phyloP scores from a whole-genome alignment of 2,113 vertebrate genomes.

The Mormyrus iriodes region DNA sequence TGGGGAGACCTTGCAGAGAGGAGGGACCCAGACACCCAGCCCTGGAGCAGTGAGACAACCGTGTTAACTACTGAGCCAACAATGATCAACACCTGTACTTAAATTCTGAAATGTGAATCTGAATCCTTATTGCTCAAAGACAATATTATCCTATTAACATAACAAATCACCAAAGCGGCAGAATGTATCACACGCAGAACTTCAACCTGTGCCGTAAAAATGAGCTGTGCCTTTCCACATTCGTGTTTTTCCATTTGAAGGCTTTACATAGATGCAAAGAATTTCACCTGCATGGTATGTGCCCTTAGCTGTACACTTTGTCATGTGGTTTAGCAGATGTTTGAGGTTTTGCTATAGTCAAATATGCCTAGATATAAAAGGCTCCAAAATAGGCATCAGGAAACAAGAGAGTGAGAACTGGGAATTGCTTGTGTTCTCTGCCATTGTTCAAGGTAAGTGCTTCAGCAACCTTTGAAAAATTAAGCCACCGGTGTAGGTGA shows the following conservation, averaged over 20 bases:
- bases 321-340: background rate
- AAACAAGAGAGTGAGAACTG: background rate
- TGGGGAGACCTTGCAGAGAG: background rate
- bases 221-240: background rate
- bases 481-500: background rate
- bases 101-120: background rate
- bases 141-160: background rate
- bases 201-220: background rate
- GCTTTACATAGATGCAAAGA: slow-evolving; percentile 7
- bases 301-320: background rate
- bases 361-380: background rate
- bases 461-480: background rate
- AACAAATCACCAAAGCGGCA: background rate
- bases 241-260: background rate
- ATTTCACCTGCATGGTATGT: background rate
- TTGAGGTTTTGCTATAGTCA: slow-evolving; percentile 1
- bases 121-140: background rate
- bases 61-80: background rate
- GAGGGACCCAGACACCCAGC: background rate
- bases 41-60: background rate
- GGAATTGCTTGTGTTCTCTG: no score
- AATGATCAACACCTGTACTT: background rate
- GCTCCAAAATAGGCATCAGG: background rate
- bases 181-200: background rate
- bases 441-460: background rate